Percentiles rank a stretch among this genome's conserved stretches.
Evolutionary conservation across 2,113 vertebrate genomes (phyloP).

Genomic region (Chelonoidis abingdonii): DNA sequence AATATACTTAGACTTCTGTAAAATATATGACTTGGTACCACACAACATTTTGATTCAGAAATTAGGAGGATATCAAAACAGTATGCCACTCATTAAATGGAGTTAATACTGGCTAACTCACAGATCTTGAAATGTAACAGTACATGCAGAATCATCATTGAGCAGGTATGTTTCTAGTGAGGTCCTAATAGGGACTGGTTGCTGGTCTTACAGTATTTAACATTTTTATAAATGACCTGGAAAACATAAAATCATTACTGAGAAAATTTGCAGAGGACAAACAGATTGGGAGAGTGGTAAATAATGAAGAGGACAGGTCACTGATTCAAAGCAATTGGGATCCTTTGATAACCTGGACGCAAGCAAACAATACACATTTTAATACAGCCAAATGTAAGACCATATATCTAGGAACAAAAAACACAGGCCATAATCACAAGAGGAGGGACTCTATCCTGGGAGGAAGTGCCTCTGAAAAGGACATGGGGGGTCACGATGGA

Average conservation of each 20-base stretch:
- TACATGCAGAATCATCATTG: neutral
- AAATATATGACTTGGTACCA: neutral
- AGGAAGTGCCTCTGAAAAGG: neutral
- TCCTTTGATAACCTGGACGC: fast-evolving
- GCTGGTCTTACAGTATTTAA: neutral
- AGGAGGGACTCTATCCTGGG: neutral
- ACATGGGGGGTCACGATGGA: neutral
- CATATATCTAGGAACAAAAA: neutral
- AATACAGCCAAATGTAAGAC: neutral
- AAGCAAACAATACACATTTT: neutral
- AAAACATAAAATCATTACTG: neutral
- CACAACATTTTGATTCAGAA: neutral
- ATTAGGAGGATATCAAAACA: neutral
- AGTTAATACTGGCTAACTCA: neutral
- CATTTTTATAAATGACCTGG: neutral
- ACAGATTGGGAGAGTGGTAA: neutral
- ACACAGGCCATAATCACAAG: too few species aligned
- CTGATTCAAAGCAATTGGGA: fast-evolving
- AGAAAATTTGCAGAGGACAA: neutral
- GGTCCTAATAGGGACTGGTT: neutral
- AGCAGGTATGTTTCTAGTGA: neutral
- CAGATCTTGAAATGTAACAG: neutral
- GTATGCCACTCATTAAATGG: neutral
- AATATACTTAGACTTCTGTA: neutral
- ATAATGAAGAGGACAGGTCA: neutral